Base-by-base conservation (phyloP, 1,140 invertebrate genomes). In the Centruroides vittatus region DNA sequence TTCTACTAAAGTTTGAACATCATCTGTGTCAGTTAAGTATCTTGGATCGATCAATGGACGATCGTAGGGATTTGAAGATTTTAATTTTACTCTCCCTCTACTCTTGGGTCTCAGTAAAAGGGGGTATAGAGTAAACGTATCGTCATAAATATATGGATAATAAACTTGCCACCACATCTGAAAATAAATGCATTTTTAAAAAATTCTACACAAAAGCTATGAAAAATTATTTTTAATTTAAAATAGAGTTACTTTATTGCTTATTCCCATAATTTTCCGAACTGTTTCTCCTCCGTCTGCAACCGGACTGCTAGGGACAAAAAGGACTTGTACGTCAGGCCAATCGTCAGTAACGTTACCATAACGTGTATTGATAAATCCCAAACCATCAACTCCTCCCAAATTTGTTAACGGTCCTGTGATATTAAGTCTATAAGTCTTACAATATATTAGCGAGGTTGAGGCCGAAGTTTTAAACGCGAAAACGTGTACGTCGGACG, bases 1-100 rank as follows among this genome's bases (percentile, higher is more conserved):
- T 69, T 90, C 86, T 0, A 85, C 82, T 5, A 92, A 68, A 0
- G 84, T 78, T 63, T 83, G 74, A 11, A 90, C 78, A 65, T 92
- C 89, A 66, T 86, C 81, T 62, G 81, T 82, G 64, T 89, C 82
- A 0, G 85, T 82, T 68, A 94, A 88, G 68, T 94, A 94, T 68
- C 93, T 93, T 0, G 93, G 91, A 72, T 89, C 86, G n/a, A 98
- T 86, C 4, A 86, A 80, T 0, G 93, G 93, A 67, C 86, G 81
- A 3, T 85, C 79, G 9, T 83, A 79, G 0, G 93, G 93, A 74
- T 97, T 85, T 36, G 74, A 78, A 47, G 82, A 88, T 61, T 81
- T 82, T 1, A 95, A 70, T n/a, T 82, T 79, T 5, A 95, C 76
- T 80, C 83, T 84, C 0, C 92, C 92, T 0, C 80, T 80, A 69